Base-by-base conservation (phyloP, 2,113 vertebrate genomes). In the Embiotoca jacksoni region DNA sequence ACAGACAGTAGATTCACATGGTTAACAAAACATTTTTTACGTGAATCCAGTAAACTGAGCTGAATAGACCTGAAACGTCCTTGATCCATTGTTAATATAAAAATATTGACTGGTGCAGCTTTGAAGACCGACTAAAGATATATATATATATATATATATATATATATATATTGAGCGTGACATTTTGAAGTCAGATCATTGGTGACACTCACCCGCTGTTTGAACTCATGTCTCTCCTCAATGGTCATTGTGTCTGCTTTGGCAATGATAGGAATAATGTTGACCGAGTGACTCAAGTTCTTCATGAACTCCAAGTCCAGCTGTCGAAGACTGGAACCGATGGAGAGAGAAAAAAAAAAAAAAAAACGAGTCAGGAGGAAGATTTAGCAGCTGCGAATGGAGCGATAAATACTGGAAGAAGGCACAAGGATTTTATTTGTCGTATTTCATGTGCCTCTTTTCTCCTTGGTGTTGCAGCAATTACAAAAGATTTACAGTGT, bases 221-320 rank as follows among this genome's bases (percentile, higher is more conserved):
- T 99, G 90, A 99, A 99, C 64, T 98, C 97, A 0, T 84, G 95
- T 86, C 97, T 97, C 91, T 99, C 98, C 79, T 99, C 98, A 67
- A 94, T 91, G 56, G 98, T 99, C 95, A 99, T 96, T 39, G 98
- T 98, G 92, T 99, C 98, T 1, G 98, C 94, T 87, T 99, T 99
- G 72, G 98, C 98, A 2, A 99, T 99, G 80, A 99, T 87, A 0
- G 98, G 98, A 78, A 99, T 96, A 88, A 99, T 97, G 93, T 99
- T 99, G 84, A 99, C 97, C 1, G 97, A 96, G 81, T 98, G 97
- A 93, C 97, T 98, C 93, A 99, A 90, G 80, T 96, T 96, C 80
- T 97, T 99, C 98, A 99, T 99, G 86, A 99, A 99, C 91, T 98
- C 98, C 14, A 97, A 68, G 73, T 99, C 98, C 8, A 99, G 94